These are phyloP conservation scores for Chalcosyrphus nemorum DNA, from an alignment of 2,888 invertebrate genomes.

Conservation along the genomic window DNA sequence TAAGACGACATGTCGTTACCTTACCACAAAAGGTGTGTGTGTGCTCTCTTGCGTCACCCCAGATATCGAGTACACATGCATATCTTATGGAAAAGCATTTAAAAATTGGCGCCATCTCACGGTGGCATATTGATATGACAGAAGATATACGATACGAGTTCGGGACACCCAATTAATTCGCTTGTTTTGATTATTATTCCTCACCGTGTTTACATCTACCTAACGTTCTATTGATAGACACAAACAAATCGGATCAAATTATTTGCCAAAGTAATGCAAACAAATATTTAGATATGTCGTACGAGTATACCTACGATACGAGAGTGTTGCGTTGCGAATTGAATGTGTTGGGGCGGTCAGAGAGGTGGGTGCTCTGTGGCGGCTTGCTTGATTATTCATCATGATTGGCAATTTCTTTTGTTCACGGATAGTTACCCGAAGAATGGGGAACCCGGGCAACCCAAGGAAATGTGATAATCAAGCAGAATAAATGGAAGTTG, in stretches of 20 bases:
- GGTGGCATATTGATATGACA: slow-evolving; percentile 8
- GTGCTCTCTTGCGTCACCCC: slow-evolving; percentile 18
- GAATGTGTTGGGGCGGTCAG: too few relatives aligned
- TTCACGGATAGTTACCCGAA: slow-evolving; percentile 1
- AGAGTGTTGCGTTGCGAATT: too few relatives aligned
- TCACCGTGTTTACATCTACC: slow-evolving; percentile 5
- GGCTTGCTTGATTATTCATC: slow-evolving; percentile 36
- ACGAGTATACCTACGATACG: slow-evolving; percentile 17
- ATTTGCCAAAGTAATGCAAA: slow-evolving; percentile 31
- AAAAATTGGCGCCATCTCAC: background rate
- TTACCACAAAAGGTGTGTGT: slow-evolving; percentile 25
- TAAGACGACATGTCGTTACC: background rate
- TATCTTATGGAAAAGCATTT: too few relatives aligned
- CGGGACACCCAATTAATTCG: slow-evolving; percentile 45
- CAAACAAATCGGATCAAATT: slow-evolving; percentile 38
- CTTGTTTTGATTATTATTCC: slow-evolving; percentile 29
- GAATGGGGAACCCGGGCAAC: too few relatives aligned
- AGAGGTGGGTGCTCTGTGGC: background rate
- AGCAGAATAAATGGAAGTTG: slow-evolving; percentile 9
- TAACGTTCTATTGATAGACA: slow-evolving; percentile 39
- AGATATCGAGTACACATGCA: background rate
- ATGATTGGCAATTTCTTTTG: slow-evolving; percentile 13
- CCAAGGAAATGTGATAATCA: slow-evolving; percentile 1
- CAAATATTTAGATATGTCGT: slow-evolving; percentile 26
- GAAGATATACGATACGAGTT: background rate